These are phyloP conservation scores for Chamaea fasciata DNA, from an alignment of 2,113 vertebrate genomes.

Conservation along the genomic window DNA sequence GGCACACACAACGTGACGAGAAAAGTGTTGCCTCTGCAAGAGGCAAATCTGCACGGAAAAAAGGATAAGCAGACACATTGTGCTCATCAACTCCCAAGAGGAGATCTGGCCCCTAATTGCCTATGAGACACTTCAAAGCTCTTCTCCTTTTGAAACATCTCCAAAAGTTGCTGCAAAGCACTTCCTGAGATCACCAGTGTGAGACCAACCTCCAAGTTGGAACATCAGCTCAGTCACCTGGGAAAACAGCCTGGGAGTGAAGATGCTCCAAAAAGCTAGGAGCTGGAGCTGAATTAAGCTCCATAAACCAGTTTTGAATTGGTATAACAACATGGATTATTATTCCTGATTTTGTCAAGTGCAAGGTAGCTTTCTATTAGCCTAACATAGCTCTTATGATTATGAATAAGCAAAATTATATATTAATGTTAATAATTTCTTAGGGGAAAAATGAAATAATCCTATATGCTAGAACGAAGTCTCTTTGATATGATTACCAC, in stretches of 20 bases:
- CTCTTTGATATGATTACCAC: neutral
- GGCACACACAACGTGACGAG: fast-evolving
- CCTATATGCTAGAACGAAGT: neutral
- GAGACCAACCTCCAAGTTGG: neutral
- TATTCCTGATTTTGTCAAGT: neutral
- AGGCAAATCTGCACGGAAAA: neutral
- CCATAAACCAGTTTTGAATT: neutral
- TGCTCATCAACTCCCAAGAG: neutral
- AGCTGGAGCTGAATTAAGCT: neutral
- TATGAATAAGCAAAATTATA: neutral
- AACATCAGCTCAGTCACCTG: neutral
- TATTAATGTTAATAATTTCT: neutral
- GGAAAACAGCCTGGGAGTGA: neutral
- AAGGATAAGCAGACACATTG: neutral
- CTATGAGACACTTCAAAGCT: neutral
- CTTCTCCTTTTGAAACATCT: neutral
- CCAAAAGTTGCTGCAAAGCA: neutral
- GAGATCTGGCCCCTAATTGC: neutral
- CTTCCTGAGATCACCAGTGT: neutral
- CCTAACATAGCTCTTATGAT: neutral
- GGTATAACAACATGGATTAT: neutral
- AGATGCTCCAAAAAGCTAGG: neutral
- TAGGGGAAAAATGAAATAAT: neutral
- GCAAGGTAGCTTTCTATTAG: neutral
- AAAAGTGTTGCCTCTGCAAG: neutral